Base-by-base conservation (phyloP, 2,888 invertebrate genomes). In the Clusia tigrina region DNA sequence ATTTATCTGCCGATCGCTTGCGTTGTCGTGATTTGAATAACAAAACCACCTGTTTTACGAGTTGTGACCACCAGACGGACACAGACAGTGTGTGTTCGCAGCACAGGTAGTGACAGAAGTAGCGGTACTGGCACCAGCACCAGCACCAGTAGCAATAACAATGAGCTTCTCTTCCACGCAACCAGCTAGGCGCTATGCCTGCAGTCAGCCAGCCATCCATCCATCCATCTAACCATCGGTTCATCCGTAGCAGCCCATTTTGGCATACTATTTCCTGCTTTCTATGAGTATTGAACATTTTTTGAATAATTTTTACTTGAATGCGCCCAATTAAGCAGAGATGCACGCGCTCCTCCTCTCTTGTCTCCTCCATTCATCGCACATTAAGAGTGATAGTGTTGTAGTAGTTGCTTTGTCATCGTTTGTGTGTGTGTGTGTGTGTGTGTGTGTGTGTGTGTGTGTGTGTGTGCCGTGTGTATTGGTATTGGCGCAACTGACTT, bases 291-390 rank as follows among this genome's bases (percentile, higher is more conserved):
- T 48, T 42, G 2, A 22, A 48, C 3, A 48, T 48, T 18, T 9
- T 42, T 48, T 48, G 48, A 48, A 42, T 42, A 42, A 42, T 20
- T 48, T 48, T 18, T 20, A 3, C 2, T 22, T 74, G 71, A 74
- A 77, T 76, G 67, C 68, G 48, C 67, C 69, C 73, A 76, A 77
- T 77, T 73, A 76, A 78, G 69, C 60, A 59, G 60, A n/a, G n/a
- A 76, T 77, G 56, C 25, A n/a, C 15, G 38, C 12, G 46, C 58
- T 24, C 24, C 22, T n/a, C n/a, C n/a, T n/a, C n/a, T n/a, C n/a
- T n/a, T n/a, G n/a, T n/a, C n/a, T n/a, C n/a, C n/a, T n/a, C n/a
- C n/a, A n/a, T n/a, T n/a, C n/a, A n/a, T n/a, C n/a, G n/a, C n/a
- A n/a, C n/a, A n/a, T n/a, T n/a, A 51, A 58, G 48, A 58, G 58